Evolutionary conservation across 1,140 invertebrate species (phyloP).

Genomic region (Papilio polytes): DNA sequence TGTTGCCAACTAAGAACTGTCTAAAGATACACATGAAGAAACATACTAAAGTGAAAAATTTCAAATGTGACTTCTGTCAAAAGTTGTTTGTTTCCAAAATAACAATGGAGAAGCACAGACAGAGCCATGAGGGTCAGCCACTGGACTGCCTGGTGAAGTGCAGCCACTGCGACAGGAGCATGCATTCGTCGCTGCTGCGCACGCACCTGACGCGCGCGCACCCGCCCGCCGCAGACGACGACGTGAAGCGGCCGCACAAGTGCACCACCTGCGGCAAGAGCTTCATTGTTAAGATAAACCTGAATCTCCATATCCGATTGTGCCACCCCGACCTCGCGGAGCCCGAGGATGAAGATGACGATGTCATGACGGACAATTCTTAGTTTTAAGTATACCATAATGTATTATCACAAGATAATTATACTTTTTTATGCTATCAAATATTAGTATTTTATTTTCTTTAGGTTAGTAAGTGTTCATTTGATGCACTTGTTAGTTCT

Average conservation of each 20-base stretch:
- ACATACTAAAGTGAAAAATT: constrained; percentile 81
- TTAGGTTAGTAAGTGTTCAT: constrained; percentile 10
- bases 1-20: constrained; percentile 87
- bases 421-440: constrained; percentile 75
- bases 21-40: constrained; percentile 84
- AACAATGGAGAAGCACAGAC: constrained; percentile 78
- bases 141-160: constrained; percentile 77
- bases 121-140: constrained; percentile 76
- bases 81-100: constrained; percentile 83
- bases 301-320: constrained; percentile 76
- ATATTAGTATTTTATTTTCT: constrained; percentile 42
- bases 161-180: constrained; percentile 72
- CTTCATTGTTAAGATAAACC: constrained; percentile 79
- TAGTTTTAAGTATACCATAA: constrained; percentile 60
- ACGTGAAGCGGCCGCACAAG: constrained; percentile 76
- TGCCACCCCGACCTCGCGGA: constrained; percentile 77
- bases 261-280: constrained; percentile 77
- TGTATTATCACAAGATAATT: constrained; percentile 73
- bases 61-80: constrained; percentile 80
- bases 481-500: constrained; percentile 4
- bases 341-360: constrained; percentile 76
- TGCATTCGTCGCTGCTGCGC: constrained; percentile 74
- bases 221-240: constrained; percentile 66
- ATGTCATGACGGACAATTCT: constrained; percentile 78
- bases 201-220: constrained; percentile 73